Evolutionary conservation across 1,140 invertebrate genomes (phyloP).

Genomic region (Zaprionus taronus): DNA sequence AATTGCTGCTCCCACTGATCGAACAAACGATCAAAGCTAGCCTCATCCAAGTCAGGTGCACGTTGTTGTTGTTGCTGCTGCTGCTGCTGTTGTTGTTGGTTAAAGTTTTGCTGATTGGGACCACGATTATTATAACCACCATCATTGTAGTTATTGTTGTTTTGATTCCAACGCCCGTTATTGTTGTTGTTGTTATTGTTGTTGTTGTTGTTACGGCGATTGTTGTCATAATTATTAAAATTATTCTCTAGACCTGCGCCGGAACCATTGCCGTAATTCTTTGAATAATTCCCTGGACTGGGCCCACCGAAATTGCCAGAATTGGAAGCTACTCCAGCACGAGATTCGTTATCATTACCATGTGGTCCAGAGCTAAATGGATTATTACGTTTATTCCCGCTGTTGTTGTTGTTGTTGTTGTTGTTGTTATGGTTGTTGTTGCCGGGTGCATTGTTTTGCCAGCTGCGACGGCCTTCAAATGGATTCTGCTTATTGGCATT

Average conservation of each 20-base stretch:
- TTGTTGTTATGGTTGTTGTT: conserved; percentile 25
- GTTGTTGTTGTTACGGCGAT: conserved; percentile 43
- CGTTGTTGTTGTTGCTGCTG: conserved; percentile 30
- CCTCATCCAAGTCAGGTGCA: conserved; percentile 87
- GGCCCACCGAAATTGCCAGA: conserved; percentile 26
- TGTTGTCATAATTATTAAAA: conserved; percentile 23
- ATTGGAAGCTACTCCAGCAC: conserved; percentile 10
- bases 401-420: conserved; percentile 31
- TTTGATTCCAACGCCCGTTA: conserved; percentile 37
- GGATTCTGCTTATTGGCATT: conserved; percentile 18
- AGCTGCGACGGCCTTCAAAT: conserved; percentile 32
- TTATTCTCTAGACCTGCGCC: conserved; percentile 24
- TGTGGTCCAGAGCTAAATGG: conserved; percentile 14
- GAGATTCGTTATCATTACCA: conserved; percentile 6
- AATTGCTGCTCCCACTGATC: conserved; percentile 94
- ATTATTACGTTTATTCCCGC: conserved; percentile 30
- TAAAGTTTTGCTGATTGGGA: conserved; percentile 44
- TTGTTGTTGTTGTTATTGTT: conserved; percentile 44
- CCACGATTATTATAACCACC: conserved; percentile 46
- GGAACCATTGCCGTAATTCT: conserved; percentile 13
- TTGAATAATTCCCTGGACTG: conserved; percentile 8
- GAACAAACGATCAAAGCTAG: conserved; percentile 92
- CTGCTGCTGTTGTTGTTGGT: conserved; percentile 35
- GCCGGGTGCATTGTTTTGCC: conserved; percentile 20
- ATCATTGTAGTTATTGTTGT: conserved; percentile 30